Evolutionary conservation across 2,797 vertebrate species (phyloP).

Genomic region (Tokudaia muenninki): DNA sequence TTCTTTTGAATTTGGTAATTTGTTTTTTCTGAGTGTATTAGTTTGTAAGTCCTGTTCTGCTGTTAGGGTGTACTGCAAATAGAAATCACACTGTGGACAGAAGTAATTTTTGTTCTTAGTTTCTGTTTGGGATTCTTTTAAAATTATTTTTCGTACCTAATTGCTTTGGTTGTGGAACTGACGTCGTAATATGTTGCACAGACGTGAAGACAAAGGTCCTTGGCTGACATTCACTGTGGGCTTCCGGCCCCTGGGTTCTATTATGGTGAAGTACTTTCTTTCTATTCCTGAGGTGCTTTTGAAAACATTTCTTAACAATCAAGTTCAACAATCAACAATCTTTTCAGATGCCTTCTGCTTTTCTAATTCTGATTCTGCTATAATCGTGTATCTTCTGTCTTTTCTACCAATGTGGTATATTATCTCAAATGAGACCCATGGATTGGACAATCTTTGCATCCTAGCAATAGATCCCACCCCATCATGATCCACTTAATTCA

Average conservation of each 20-base stretch:
- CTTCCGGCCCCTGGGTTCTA: not conserved
- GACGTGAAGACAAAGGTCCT: not conserved
- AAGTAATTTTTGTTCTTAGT: not conserved
- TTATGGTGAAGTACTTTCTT: not conserved
- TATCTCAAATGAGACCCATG: not conserved
- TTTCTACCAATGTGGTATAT: not conserved
- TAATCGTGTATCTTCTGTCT: not conserved
- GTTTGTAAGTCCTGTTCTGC: not conserved
- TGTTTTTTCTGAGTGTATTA: not conserved
- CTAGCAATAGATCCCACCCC: not conserved
- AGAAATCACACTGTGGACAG: not conserved
- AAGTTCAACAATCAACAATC: not conserved
- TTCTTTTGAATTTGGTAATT: constrained; percentile 4
- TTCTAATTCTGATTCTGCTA: not conserved
- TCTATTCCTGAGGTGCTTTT: not conserved
- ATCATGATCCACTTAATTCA: not conserved
- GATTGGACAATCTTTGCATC: not conserved
- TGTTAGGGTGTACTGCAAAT: not conserved
- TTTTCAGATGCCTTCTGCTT: not conserved
- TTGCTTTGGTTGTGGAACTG: not conserved
- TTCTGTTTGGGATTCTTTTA: not conserved
- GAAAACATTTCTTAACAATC: not conserved
- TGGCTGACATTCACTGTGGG: not conserved
- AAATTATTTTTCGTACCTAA: not conserved
- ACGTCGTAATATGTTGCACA: not conserved